Evolutionary conservation across 2,888 invertebrate species (phyloP), one percentile per base, ranked within the genome.

Genomic region (Macrosiphum euphorbiae): DNA sequence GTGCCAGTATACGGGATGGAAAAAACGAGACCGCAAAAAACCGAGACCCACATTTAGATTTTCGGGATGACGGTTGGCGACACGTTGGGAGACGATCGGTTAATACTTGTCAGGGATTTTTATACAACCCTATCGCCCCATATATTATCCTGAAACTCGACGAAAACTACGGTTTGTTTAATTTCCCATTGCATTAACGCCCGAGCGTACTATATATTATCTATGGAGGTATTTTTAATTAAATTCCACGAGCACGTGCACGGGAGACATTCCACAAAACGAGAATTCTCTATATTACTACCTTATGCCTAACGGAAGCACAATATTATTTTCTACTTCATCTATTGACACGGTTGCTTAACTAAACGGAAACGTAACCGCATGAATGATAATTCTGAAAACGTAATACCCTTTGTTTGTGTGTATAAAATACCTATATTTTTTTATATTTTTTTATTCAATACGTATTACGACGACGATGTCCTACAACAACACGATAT

Each of bases 201-300:
- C 41, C 92, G 50, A 67, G 47, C 28, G 58, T 58, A 58, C 26
- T 58, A 58, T 8, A 41, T 11, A 47, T 47, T 52, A 67, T 87
- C 35, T 26, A 26, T 78, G 26, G n/a, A 86, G 58, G n/a, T 87
- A 10, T 87, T 92, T 92, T 92, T 84, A 92, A 88, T 92, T 92
- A 92, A 92, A 92, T 88, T 92, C 88, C 55, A 16, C n/a, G 92
- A 11, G 44, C 44, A 78, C 84, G 92, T 84, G 47, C 44, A 52
- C 41, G 20, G 28, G 5, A 88, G 35, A 8, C 50, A 88, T 92
- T 88, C 28, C 88, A 88, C 24, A 78, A 92, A 41, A 88, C 78
- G 8, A 67, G 52, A 41, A 88, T 61, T 47, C 41, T 61, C 58
- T 1, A n/a, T 92, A 61, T 35, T 26, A 58, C 26, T 58, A 58